Percentiles rank a stretch among this genome's conserved stretches.
phyloP scores from a whole-genome alignment of 2,888 invertebrate genomes.

The Axea sp. region DNA sequence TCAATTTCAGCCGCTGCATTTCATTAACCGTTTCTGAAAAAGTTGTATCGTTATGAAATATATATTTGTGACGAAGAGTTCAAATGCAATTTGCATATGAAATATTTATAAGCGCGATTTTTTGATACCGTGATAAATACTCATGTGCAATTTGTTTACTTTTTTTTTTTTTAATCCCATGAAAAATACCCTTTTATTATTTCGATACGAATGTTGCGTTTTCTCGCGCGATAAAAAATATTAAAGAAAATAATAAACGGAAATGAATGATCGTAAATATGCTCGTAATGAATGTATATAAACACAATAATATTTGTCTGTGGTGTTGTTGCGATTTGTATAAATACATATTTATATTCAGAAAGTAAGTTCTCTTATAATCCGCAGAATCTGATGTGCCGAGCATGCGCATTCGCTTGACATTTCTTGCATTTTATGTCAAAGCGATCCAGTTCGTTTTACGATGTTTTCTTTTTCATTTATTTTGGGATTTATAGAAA shows the following conservation, averaged over 20 bases:
- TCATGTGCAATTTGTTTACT: no score
- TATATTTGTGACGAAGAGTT: conserved; percentile 8
- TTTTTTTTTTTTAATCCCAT: no score
- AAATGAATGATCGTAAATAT: no score
- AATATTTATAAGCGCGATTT: conserved; percentile 7
- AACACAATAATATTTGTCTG: conserved; percentile 14
- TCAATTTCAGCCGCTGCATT: background rate
- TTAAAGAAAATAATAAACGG: no score
- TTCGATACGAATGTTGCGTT: no score
- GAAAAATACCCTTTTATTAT: no score
- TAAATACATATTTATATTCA: conserved; percentile 39
- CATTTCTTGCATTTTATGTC: conserved; percentile 44
- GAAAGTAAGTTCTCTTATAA: conserved; percentile 33
- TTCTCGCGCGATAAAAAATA: no score
- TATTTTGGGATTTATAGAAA: conserved; percentile 38
- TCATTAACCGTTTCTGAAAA: conserved; percentile 7
- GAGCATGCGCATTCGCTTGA: conserved; percentile 13
- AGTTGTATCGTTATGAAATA: conserved; percentile 2
- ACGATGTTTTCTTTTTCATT: conserved; percentile 42
- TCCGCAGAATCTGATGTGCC: conserved; percentile 21
- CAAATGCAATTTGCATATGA: conserved; percentile 23
- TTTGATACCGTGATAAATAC: conserved; percentile 17
- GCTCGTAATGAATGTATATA: conserved; percentile 15
- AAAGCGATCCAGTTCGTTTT: conserved; percentile 45
- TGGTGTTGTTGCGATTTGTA: conserved; percentile 17